Percentiles rank a stretch among this genome's conserved stretches.
These are phyloP conservation scores for Chamaedrilus cognettii DNA, from an alignment of 2,888 invertebrate species.

Conservation along the genomic window DNA sequence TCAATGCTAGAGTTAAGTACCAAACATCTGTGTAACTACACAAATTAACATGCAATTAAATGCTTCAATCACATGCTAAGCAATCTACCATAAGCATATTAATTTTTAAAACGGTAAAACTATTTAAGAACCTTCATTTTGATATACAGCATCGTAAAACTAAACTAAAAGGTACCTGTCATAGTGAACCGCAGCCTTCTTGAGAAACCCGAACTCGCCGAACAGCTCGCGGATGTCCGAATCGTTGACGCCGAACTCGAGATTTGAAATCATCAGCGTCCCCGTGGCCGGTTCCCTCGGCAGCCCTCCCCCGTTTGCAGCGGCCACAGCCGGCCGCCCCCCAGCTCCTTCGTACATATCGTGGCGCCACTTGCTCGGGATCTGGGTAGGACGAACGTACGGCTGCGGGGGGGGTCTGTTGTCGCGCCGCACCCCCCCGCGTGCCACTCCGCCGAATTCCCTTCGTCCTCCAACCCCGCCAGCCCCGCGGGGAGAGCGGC, in stretches of 20 bases:
- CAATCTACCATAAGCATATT: too few relatives aligned
- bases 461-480: neutral
- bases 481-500: neutral
- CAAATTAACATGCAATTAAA: too few relatives aligned
- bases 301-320: conserved; percentile 43
- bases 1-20: too few relatives aligned
- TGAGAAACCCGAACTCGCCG: conserved; percentile 93
- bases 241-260: conserved; percentile 97
- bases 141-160: too few relatives aligned
- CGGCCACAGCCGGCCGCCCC: conserved; percentile 37
- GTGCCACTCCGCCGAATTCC: neutral
- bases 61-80: too few relatives aligned
- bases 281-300: conserved; percentile 60
- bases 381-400: neutral
- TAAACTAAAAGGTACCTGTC: too few relatives aligned
- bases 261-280: conserved; percentile 91
- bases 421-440: neutral
- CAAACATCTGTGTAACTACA: too few relatives aligned
- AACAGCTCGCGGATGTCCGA: conserved; percentile 94
- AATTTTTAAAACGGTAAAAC: too few relatives aligned
- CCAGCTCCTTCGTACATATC: conserved; percentile 82
- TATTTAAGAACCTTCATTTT: too few relatives aligned
- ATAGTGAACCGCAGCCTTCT: conserved; percentile 95
- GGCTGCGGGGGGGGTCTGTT: neutral
- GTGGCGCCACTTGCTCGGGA: conserved; percentile 89